Evolutionary conservation across 2,797 vertebrate genomes (phyloP).

Genomic region (Alca torda): DNA sequence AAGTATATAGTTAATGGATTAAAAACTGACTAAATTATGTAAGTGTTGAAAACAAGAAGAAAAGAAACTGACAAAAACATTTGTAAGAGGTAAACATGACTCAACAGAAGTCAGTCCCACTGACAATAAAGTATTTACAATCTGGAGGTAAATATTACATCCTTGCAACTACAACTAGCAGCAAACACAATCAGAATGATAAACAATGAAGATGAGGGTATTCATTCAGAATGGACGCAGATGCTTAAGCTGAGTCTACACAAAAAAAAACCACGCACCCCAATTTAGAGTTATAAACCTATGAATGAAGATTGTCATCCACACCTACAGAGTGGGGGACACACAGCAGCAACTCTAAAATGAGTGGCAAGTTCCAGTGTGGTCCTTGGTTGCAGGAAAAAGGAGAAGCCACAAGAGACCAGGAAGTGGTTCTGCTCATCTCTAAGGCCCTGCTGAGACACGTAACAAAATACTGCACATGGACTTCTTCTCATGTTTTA

Average conservation of each 20-base stretch:
- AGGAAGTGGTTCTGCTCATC: not conserved
- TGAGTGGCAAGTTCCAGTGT: not conserved
- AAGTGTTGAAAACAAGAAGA: not conserved
- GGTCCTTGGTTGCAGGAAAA: not conserved
- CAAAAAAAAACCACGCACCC: not conserved
- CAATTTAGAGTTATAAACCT: not conserved
- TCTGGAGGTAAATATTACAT: not conserved
- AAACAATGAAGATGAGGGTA: not conserved
- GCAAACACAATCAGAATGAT: not conserved
- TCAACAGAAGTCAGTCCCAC: not conserved
- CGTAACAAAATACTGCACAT: not conserved
- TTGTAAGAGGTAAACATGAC: not conserved
- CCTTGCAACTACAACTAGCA: not conserved
- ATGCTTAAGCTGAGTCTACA: not conserved
- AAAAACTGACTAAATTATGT: not conserved
- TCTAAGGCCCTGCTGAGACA: not conserved
- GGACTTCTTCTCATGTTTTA: not conserved
- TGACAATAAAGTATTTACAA: not conserved
- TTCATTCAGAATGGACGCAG: not conserved
- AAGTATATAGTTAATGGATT: not conserved
- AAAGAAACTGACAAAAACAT: not conserved
- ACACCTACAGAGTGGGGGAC: not conserved
- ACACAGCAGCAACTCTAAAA: not conserved
- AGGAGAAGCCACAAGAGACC: not conserved
- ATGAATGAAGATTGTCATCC: not conserved